A percentile compares a stretch with the other conserved stretches of the same genome.
Conservation (phyloP, 2,113 vertebrate genomes). For the Gulo gulo region DNA sequence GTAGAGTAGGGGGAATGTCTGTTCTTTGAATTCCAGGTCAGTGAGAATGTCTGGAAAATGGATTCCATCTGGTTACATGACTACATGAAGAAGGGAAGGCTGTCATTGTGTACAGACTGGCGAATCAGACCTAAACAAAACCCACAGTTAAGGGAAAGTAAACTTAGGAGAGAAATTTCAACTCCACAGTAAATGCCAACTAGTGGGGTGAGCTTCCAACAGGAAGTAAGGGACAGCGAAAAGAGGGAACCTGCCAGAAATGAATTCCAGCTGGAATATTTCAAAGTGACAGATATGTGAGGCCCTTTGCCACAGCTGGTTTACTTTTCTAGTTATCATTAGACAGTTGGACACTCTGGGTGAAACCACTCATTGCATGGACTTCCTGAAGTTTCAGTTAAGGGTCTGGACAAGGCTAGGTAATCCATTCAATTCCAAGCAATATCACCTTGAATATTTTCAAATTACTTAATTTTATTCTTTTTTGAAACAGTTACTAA, state of each 20-base stretch:
- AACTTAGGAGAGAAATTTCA: conserved; percentile 19
- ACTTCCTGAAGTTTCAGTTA: background rate
- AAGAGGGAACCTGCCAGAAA: background rate
- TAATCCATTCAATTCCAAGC: background rate
- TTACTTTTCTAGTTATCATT: background rate
- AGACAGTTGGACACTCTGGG: background rate
- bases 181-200: conserved; percentile 45
- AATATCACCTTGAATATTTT: background rate
- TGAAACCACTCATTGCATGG: background rate
- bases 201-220: background rate
- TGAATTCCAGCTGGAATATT: background rate
- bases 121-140: conserved; percentile 59
- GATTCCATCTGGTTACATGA: conserved; percentile 47
- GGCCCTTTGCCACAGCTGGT: background rate
- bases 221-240: conserved; percentile 19
- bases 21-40: conserved; percentile 63
- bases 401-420: background rate
- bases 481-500: background rate
- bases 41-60: conserved; percentile 54
- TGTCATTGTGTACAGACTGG: conserved; percentile 11
- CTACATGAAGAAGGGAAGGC: background rate
- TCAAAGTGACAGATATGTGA: background rate
- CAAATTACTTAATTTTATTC: background rate
- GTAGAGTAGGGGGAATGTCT: background rate
- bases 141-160: conserved; percentile 24